A percentile compares a stretch with the other conserved stretches of the same genome.
Evolutionary conservation across 2,888 invertebrate genomes (phyloP).

Genomic region (Amiota communis): DNA sequence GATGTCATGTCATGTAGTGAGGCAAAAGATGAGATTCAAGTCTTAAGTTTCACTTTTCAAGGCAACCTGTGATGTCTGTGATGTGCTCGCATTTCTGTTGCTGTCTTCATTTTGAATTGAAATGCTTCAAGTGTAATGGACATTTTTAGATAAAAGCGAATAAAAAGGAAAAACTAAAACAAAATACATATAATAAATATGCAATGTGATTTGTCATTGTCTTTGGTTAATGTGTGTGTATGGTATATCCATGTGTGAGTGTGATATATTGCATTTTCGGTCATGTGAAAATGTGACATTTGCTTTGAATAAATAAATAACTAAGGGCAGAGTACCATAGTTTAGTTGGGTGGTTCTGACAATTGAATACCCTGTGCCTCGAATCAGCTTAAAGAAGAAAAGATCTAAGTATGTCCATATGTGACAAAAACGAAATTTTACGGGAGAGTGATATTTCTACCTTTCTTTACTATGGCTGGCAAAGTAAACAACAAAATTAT

Average conservation of each 20-base stretch:
- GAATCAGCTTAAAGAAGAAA: no score
- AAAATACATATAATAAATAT: not conserved
- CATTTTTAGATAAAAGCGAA: not conserved
- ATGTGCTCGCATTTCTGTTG: constrained; percentile 4
- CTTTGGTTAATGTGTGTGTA: constrained; percentile 21
- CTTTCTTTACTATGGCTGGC: no score
- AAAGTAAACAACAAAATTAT: no score
- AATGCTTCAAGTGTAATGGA: not conserved
- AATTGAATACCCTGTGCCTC: no score
- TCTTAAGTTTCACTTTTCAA: constrained; percentile 33
- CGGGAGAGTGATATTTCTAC: no score
- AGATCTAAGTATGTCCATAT: no score
- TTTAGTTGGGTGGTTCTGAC: no score
- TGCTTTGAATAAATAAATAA: constrained; percentile 51
- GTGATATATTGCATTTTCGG: constrained; percentile 23
- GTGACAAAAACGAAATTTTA: no score
- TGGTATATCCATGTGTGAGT: constrained; percentile 22
- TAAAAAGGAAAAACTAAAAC: not conserved
- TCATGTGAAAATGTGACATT: constrained; percentile 45
- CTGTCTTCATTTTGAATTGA: not conserved
- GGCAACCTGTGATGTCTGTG: constrained; percentile 15
- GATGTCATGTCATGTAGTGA: not conserved
- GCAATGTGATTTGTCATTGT: constrained; percentile 51
- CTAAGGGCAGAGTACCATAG: not conserved
- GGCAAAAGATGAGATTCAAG: not conserved